Conservation (phyloP, 2,113 vertebrate genomes). For the Leucosticte australis region DNA sequence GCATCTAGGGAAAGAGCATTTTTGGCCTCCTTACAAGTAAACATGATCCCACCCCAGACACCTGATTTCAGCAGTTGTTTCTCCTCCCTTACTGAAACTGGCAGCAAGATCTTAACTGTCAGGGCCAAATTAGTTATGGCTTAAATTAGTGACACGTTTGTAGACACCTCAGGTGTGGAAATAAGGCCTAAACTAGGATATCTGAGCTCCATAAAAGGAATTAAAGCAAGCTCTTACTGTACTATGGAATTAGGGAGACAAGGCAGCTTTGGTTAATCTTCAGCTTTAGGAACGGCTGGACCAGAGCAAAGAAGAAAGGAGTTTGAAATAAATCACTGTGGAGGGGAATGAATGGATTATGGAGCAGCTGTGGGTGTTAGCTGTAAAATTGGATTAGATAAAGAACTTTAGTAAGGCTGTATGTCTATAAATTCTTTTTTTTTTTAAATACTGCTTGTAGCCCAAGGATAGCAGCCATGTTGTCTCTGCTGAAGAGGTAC, state of each 20-base stretch:
- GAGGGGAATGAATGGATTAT: background rate
- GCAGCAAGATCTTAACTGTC: background rate
- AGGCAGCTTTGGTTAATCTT: background rate
- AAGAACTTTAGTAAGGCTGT: background rate
- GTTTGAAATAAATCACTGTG: background rate
- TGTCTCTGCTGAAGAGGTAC: background rate
- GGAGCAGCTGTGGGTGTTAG: background rate
- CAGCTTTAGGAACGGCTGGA: background rate
- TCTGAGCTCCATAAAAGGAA: background rate
- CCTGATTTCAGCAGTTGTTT: background rate
- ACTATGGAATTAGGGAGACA: background rate
- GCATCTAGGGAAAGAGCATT: background rate
- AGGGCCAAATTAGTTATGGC: background rate
- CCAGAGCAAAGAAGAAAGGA: background rate
- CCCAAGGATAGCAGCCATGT: background rate
- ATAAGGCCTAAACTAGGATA: background rate
- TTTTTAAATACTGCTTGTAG: background rate
- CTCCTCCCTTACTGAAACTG: background rate
- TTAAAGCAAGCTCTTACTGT: background rate
- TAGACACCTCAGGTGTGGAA: background rate
- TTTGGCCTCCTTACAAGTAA: background rate
- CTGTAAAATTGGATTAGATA: slow-evolving; percentile 45
- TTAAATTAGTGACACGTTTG: background rate
- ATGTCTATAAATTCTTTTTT: background rate
- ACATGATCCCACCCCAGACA: background rate